Evolutionary conservation across 2,797 vertebrate genomes (phyloP), one percentile per base, ranked within the genome.

Genomic region (Myotis myotis): DNA sequence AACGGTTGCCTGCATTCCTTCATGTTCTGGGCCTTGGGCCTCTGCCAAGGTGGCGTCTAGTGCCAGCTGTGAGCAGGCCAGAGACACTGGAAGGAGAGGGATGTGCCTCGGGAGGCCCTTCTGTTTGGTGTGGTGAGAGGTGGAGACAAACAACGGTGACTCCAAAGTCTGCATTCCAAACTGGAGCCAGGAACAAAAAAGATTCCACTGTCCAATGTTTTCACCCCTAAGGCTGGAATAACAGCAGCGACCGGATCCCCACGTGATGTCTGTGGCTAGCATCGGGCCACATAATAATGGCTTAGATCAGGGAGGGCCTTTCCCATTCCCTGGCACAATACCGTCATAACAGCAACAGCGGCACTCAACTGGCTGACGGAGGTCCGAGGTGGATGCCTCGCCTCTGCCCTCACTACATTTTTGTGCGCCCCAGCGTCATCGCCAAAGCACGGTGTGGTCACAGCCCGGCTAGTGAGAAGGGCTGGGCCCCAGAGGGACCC

Each of bases 151-250:
- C 94, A 76, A 71, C 38, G 30, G 91, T 51, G 95, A 95, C 87
- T 96, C 95, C 94, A 87, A 82, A 95, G 96, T 82, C 94, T 95
- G 70, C 86, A 55, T 95, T 94, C 87, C 11, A 30, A 87, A 76
- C 88, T 36, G 83, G 91, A 94, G 97, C 93, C 96, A 96, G 94
- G 88, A 88, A 93, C 92, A 95, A 68, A 86, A 96, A 96, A 70
- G 94, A 93, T 96, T 92, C 95, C 95, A 95, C 94, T 96, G 97
- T 96, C 96, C 23, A 49, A 90, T 96, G 96, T 97, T 95, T 97
- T 96, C 94, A 82, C 62, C 91, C 94, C 78, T 4, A 87, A 85
- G 96, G 93, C 94, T 95, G 96, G 95, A 94, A 96, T 96, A 87
- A 91, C 94, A 96, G 86, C 74, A n/a, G 92, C 94, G 92, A 62